Conservation (phyloP, 2,797 vertebrate species). For the Onychomys leucogaster region DNA sequence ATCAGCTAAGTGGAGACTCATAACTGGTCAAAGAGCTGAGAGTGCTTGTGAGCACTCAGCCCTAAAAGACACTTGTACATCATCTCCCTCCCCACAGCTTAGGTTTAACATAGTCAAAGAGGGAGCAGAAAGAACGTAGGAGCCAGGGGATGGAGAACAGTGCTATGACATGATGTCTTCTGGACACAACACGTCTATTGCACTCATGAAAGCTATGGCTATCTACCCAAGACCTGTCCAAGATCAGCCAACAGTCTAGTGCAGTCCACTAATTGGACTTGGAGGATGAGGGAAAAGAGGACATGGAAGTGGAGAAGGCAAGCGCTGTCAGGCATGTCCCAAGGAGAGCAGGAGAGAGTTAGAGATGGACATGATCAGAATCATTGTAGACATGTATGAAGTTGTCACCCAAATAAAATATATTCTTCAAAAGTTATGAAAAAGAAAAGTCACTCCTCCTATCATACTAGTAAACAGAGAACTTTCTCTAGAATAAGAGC, state of each 20-base stretch:
- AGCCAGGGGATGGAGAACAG: background rate
- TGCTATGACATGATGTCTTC: background rate
- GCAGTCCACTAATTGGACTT: background rate
- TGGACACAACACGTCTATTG: background rate
- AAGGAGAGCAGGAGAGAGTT: background rate
- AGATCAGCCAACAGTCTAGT: background rate
- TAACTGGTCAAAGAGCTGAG: background rate
- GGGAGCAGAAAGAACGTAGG: background rate
- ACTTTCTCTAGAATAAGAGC: fast-evolving
- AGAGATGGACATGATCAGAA: background rate
- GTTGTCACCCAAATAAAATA: background rate
- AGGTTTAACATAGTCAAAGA: background rate
- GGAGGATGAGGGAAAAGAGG: background rate
- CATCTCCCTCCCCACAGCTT: background rate
- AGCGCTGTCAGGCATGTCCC: background rate
- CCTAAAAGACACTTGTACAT: background rate
- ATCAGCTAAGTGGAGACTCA: background rate
- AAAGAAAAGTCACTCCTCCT: too few relatives aligned
- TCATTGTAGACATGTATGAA: background rate
- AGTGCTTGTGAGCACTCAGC: background rate
- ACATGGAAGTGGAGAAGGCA: background rate
- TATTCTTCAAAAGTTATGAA: background rate
- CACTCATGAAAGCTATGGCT: background rate
- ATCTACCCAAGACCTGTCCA: background rate
- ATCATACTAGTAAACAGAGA: background rate